Evolutionary conservation across 2,113 vertebrate genomes (phyloP).

Genomic region (Eolophus roseicapilla): DNA sequence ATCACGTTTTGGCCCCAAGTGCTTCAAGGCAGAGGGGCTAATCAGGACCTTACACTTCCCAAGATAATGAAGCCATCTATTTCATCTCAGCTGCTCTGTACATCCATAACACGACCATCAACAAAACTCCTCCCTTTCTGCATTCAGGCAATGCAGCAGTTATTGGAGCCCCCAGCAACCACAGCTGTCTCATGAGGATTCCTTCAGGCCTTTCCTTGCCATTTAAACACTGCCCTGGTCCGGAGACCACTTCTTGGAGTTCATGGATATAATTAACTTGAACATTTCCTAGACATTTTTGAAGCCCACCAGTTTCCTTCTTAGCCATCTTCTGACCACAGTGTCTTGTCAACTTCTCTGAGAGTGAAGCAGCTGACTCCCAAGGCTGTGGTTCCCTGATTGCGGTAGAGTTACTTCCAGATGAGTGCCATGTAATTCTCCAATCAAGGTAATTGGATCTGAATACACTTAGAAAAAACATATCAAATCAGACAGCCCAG

Average conservation of each 20-base stretch:
- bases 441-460: constrained; percentile 10
- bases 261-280: neutral
- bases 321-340: neutral
- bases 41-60: neutral
- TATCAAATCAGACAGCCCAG: neutral
- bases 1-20: rapidly evolving
- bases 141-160: rapidly evolving
- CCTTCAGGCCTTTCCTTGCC: neutral
- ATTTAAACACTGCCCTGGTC: neutral
- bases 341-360: neutral
- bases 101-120: neutral
- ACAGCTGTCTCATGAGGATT: neutral
- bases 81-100: neutral
- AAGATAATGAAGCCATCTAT: neutral
- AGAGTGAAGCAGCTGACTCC: neutral
- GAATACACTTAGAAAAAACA: neutral
- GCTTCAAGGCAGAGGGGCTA: neutral
- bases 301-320: neutral
- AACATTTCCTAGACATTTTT: neutral
- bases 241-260: neutral
- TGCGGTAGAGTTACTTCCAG: neutral
- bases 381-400: neutral
- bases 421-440: neutral
- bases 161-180: neutral
- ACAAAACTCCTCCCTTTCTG: neutral